Evolutionary conservation across 2,113 vertebrate genomes (phyloP).

Genomic region (Apodemus speciosus): DNA sequence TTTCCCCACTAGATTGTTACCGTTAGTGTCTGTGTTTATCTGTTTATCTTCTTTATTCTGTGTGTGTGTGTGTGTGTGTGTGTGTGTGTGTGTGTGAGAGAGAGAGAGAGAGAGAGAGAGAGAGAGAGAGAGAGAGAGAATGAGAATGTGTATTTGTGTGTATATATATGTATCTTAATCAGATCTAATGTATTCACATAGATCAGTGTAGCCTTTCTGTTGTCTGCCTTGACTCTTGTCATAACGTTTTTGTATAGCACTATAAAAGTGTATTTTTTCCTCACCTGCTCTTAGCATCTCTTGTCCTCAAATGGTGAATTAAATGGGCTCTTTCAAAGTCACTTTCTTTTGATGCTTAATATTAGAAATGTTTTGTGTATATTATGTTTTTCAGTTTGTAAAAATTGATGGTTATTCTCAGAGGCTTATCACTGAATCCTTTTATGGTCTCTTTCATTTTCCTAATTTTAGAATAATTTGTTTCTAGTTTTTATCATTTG

Average conservation of each 20-base stretch:
- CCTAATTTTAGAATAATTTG: conserved; percentile 33
- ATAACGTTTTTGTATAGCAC: neutral
- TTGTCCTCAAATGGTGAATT: conserved; percentile 33
- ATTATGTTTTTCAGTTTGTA: conserved; percentile 44
- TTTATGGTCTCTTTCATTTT: conserved; percentile 50
- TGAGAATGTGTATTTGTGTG: neutral
- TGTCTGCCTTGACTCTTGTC: neutral
- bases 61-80: too few relatives aligned
- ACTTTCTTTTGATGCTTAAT: conserved; percentile 36
- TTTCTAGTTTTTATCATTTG: conserved; percentile 21
- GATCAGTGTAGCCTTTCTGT: neutral
- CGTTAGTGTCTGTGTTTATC: neutral
- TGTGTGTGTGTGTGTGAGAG: too few relatives aligned
- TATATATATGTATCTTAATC: conserved; percentile 29
- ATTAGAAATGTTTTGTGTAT: conserved; percentile 32
- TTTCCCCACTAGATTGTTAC: neutral
- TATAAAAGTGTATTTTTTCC: conserved; percentile 29
- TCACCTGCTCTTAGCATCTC: conserved; percentile 1
- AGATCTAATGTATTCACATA: conserved; percentile 19
- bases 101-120: too few relatives aligned
- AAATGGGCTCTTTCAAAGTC: neutral
- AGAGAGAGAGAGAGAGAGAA: too few relatives aligned
- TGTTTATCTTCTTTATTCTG: neutral
- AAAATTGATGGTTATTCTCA: conserved; percentile 4
- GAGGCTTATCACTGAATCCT: neutral